Base-by-base conservation (phyloP, 2,113 vertebrate genomes). In the Puma concolor region DNA sequence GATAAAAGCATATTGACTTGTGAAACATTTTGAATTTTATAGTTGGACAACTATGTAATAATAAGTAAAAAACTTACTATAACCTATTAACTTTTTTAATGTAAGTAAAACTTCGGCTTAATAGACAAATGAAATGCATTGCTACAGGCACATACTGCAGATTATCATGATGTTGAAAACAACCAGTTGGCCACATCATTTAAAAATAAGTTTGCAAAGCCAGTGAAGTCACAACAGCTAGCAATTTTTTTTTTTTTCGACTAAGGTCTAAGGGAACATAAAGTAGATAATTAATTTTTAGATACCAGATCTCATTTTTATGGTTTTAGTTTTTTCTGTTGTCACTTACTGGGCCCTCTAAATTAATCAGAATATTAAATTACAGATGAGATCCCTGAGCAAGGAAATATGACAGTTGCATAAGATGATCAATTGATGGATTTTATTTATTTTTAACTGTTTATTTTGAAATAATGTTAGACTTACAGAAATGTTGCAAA, bases 131-230 rank as follows among this genome's bases (percentile, higher is more conserved):
- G 27, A 91, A 95, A 92, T 93, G 31, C 7, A 0, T 93, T 96
- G 9, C 87, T 95, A 79, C 9, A 9, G 57, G 19, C 63, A 86
- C 36, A 36, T 63, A 38, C 19, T 54, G 19, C 69, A 89, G 63
- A 83, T 95, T 83, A 69, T 79, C 21, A 83, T 84, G 31, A 38
- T 80, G 23, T 57, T 95, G 57, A 92, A 96, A 84, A 94, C 12
- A 83, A 83, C 76, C 52, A 64, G 63, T 80, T 92, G 74, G 29
- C 87, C 31, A 95, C 44, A 23, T 96, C 72, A 92, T 89, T 92
- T 97, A 87, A 91, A 96, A 96, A 82, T 63, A 77, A 94, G 48
- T 91, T 83, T 95, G 50, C 52, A 96, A 96, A 96, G 89, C 38
- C 29, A 63, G 29, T 36, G 38, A 93, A 86, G 48, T 92, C 69